These are phyloP conservation scores for Sclerodermus sp. DNA, from an alignment of 2,888 invertebrate species.

Conservation along the genomic window DNA sequence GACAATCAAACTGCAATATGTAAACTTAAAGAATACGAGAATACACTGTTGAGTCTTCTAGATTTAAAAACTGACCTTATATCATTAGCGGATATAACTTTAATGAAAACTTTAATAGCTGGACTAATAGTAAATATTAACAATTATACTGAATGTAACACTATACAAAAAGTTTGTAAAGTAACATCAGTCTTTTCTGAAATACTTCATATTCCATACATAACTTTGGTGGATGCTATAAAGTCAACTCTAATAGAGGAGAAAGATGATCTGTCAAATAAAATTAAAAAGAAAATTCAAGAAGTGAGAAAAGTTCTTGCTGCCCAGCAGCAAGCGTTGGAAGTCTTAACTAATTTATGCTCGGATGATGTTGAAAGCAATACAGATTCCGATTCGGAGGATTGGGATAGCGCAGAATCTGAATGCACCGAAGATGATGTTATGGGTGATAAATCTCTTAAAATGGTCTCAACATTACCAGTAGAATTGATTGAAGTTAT, in stretches of 20 bases:
- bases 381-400: constrained; percentile 54
- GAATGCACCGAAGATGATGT: constrained; percentile 42
- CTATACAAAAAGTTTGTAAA: constrained; percentile 51
- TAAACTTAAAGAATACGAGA: constrained; percentile 61
- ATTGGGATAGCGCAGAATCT: constrained; percentile 55
- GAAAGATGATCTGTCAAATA: constrained; percentile 56
- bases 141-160: constrained; percentile 23
- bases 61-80: constrained; percentile 55
- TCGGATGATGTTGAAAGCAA: constrained; percentile 61
- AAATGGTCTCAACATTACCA: constrained; percentile 60
- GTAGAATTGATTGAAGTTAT: constrained; percentile 66
- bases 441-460: constrained; percentile 34
- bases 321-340: constrained; percentile 70
- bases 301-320: constrained; percentile 64
- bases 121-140: constrained; percentile 62
- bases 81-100: constrained; percentile 55
- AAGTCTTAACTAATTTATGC: constrained; percentile 73
- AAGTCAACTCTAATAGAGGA: constrained; percentile 60
- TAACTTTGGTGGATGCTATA: constrained; percentile 59
- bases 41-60: constrained; percentile 35
- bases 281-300: constrained; percentile 60
- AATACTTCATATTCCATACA: constrained; percentile 63
- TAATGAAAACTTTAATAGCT: constrained; percentile 64
- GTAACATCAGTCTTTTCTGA: constrained; percentile 61
- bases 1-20: constrained; percentile 66